phyloP scores from a whole-genome alignment of 2,797 vertebrate genomes.

The Notolepis coatsorum region DNA sequence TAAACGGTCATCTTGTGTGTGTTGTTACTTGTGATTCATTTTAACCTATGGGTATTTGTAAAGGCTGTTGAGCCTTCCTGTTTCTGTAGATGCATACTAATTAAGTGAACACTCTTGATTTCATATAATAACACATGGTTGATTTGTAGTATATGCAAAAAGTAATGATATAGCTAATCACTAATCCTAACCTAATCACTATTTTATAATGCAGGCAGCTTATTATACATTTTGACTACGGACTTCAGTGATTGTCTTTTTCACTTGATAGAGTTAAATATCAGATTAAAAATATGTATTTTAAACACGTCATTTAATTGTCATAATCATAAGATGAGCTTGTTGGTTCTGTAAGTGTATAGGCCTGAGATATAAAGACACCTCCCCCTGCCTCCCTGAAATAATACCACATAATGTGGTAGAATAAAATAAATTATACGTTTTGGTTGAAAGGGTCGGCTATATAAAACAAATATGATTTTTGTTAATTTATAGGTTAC shows the following conservation, averaged over 20 bases:
- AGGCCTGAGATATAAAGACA: neutral
- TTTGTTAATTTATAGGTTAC: neutral
- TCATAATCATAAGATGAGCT: neutral
- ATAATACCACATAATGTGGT: slow-evolving; percentile 7
- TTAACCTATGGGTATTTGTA: slow-evolving; percentile 11
- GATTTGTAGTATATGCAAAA: neutral
- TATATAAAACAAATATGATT: slow-evolving; percentile 2
- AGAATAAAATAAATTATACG: slow-evolving; percentile 2
- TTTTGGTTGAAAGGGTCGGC: neutral
- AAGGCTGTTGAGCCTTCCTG: slow-evolving; percentile 14
- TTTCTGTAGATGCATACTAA: slow-evolving; percentile 26
- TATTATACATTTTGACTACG: neutral
- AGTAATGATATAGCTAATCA: too few species aligned
- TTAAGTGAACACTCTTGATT: slow-evolving; percentile 7
- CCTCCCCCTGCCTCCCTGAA: slow-evolving; percentile 1
- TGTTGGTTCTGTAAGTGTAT: slow-evolving; percentile 14
- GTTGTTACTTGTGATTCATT: slow-evolving; percentile 13
- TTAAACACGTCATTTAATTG: slow-evolving; percentile 18
- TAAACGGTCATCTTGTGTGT: neutral
- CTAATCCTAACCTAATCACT: neutral
- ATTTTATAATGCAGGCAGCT: slow-evolving; percentile 1
- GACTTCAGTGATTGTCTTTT: slow-evolving; percentile 3
- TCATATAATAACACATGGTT: slow-evolving; percentile 16
- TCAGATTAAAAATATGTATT: neutral
- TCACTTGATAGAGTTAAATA: neutral